Conservation (phyloP, 1,140 invertebrate genomes). For the Stegodyphus mimosarum region DNA sequence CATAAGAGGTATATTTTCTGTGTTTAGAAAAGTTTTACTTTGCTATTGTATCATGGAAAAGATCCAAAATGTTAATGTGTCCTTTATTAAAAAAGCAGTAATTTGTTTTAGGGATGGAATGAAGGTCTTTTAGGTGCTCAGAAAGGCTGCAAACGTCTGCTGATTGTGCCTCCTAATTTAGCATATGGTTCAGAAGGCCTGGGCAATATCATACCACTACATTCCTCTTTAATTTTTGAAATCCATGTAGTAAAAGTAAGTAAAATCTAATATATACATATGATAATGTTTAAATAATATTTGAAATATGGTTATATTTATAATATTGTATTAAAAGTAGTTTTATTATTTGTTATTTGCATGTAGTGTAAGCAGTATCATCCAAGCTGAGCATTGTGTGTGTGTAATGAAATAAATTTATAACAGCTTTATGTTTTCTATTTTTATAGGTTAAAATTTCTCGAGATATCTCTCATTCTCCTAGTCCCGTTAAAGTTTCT, state of each 20-base stretch:
- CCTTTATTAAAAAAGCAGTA: not conserved
- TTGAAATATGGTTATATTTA: not conserved
- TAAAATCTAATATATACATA: not conserved
- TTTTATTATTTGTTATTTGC: not conserved
- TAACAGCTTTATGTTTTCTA: not conserved
- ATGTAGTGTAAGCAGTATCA: not conserved
- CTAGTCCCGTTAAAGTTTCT: constrained; percentile 29
- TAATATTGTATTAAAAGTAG: not conserved
- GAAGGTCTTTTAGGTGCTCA: constrained; percentile 68
- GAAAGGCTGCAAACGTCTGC: constrained; percentile 67
- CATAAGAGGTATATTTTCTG: too few species aligned
- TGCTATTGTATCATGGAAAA: too few species aligned
- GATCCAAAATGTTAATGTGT: too few species aligned
- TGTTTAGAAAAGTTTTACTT: too few species aligned
- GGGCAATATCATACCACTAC: constrained; percentile 66
- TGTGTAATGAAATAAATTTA: not conserved
- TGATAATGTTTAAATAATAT: not conserved
- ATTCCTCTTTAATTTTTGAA: constrained; percentile 68
- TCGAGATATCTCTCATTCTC: constrained; percentile 40
- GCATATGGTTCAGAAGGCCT: constrained; percentile 67
- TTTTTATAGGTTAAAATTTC: constrained; percentile 37
- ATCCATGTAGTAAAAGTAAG: constrained; percentile 66
- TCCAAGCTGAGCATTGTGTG: not conserved
- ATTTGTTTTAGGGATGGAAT: constrained; percentile 67
- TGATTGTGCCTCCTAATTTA: constrained; percentile 68